These are phyloP conservation scores for Machimus atricapillus DNA, from an alignment of 2,888 invertebrate genomes.

Conservation along the genomic window DNA sequence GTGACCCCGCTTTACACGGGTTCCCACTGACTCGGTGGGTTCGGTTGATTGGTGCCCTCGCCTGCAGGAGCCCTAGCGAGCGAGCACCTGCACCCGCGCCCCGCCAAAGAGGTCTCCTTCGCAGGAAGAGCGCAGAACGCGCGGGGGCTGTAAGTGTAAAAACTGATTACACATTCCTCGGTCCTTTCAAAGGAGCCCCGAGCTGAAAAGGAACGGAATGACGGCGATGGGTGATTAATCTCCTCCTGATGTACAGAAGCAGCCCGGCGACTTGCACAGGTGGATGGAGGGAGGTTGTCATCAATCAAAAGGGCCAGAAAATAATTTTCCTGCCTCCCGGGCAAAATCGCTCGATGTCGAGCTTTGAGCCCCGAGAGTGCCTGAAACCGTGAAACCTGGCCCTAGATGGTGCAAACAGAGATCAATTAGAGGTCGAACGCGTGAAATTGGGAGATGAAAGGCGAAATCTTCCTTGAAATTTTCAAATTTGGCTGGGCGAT, in stretches of 20 bases:
- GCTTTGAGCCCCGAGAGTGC: not conserved
- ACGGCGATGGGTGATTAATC: constrained; percentile 41
- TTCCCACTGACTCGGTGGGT: not conserved
- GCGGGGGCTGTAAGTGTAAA: constrained; percentile 23
- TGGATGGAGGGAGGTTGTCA: constrained; percentile 38
- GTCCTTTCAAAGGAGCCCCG: constrained; percentile 27
- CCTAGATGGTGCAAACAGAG: not conserved
- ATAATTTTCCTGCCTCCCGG: constrained; percentile 4
- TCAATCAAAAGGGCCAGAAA: constrained; percentile 40
- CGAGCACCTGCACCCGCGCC: not conserved
- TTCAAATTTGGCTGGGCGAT: not conserved
- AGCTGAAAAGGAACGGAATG: constrained; percentile 25
- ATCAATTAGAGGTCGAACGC: constrained; percentile 32
- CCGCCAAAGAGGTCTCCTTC: not conserved
- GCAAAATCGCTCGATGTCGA: not conserved
- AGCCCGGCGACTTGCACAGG: constrained; percentile 29
- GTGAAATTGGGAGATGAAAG: constrained; percentile 15
- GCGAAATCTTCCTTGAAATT: not conserved
- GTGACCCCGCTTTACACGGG: constrained; percentile 21
- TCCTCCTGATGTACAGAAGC: constrained; percentile 38
- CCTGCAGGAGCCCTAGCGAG: not conserved
- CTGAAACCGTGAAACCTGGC: not conserved
- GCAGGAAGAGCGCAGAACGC: not conserved
- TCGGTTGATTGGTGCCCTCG: not conserved
- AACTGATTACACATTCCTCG: constrained; percentile 41